A percentile compares a stretch with the other conserved stretches of the same genome.
Evolutionary conservation across 2,797 vertebrate genomes (phyloP).

Genomic region (Sitta carolinensis): DNA sequence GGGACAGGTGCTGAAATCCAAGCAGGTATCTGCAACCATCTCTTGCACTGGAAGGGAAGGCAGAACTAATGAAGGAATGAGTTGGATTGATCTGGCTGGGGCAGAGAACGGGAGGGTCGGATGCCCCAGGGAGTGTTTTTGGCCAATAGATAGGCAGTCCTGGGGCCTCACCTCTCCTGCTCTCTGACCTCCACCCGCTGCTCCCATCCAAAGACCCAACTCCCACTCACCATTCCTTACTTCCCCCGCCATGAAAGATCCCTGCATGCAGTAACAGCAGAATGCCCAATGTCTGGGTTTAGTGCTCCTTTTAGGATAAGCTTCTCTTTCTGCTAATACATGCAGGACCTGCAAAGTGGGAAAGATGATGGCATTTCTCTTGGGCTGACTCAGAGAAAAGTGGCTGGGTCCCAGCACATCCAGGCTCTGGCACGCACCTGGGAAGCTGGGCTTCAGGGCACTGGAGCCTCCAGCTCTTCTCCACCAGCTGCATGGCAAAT

Average conservation of each 20-base stretch:
- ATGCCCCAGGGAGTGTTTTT: background rate
- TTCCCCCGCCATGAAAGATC: background rate
- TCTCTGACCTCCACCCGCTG: background rate
- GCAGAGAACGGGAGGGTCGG: background rate
- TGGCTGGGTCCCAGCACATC: background rate
- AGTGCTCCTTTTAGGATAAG: background rate
- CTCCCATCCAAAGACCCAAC: background rate
- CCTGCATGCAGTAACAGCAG: background rate
- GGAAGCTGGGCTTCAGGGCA: background rate
- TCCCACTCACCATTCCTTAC: background rate
- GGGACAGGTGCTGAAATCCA: background rate
- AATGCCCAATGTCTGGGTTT: fast-evolving
- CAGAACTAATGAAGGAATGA: background rate
- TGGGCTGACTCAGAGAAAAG: background rate
- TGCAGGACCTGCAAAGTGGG: background rate
- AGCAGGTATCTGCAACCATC: background rate
- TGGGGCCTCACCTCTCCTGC: background rate
- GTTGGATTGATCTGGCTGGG: background rate
- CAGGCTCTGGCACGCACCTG: background rate
- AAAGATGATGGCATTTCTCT: background rate
- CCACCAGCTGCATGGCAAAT: background rate
- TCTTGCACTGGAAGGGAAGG: background rate
- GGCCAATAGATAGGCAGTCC: background rate
- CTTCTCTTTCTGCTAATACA: background rate
- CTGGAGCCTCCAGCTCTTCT: background rate